Percentiles rank a stretch among this genome's conserved stretches.
phyloP scores from a whole-genome alignment of 2,888 invertebrate species.

The Esperia sulphurella region DNA sequence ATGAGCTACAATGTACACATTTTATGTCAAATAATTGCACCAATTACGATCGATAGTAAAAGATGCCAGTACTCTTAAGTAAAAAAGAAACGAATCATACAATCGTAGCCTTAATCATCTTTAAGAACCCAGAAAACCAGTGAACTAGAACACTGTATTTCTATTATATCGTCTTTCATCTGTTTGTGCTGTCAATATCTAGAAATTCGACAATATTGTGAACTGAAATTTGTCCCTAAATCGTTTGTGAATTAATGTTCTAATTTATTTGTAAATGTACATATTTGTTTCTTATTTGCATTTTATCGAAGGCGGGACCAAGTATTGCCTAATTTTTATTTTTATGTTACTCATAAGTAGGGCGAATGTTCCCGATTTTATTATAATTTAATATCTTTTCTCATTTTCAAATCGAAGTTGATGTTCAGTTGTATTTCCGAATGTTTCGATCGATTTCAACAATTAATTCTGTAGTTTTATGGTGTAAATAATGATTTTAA shows the following conservation, averaged over 20 bases:
- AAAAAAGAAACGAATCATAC: no score
- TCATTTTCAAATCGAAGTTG: no score
- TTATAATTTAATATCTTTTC: constrained; percentile 3
- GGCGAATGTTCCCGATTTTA: constrained; percentile 4
- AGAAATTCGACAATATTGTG: not conserved
- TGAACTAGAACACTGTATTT: no score
- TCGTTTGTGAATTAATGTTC: not conserved
- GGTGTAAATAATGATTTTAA: constrained; percentile 1
- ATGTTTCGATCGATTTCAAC: not conserved
- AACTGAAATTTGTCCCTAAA: not conserved
- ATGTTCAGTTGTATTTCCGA: not conserved
- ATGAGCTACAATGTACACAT: no score
- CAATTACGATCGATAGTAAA: no score
- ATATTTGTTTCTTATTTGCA: constrained; percentile 3
- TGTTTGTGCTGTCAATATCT: not conserved
- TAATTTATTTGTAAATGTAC: not conserved
- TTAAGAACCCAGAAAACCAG: no score
- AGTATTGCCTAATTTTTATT: constrained; percentile 5
- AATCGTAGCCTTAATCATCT: no score
- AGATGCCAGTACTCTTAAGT: no score
- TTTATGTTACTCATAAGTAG: constrained; percentile 1
- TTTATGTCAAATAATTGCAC: no score
- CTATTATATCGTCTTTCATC: no score
- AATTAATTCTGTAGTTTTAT: not conserved
- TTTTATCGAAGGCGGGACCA: constrained; percentile 7